Conservation (phyloP, 2,888 invertebrate species). For the Seira musarum region DNA sequence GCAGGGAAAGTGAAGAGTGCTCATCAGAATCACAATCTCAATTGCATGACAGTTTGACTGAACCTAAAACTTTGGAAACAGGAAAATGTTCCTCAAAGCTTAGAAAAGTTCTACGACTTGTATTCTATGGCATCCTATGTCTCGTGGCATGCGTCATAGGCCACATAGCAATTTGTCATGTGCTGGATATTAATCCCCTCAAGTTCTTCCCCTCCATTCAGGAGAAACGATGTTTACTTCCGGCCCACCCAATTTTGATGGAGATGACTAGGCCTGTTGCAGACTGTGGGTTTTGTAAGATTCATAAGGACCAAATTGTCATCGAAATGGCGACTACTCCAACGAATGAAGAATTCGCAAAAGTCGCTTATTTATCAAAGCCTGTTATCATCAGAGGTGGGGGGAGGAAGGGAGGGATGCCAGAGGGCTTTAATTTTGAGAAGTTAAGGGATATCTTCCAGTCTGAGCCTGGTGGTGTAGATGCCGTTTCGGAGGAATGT, state of each 20-base stretch:
- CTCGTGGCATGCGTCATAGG: no score
- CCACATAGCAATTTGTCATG: conserved; percentile 46
- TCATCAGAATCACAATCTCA: no score
- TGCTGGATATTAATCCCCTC: conserved; percentile 56
- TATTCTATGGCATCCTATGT: no score
- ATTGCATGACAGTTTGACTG: no score
- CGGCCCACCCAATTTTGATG: conserved; percentile 89
- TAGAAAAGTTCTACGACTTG: no score
- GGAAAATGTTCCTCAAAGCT: no score
- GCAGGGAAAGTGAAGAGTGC: no score
- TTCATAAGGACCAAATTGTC: conserved; percentile 4
- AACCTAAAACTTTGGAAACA: no score
- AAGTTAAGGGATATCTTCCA: conserved; percentile 66
- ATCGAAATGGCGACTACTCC: conserved; percentile 67
- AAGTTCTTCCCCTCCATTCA: conserved; percentile 51
- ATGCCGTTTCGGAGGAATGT: conserved; percentile 84
- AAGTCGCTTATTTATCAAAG: conserved; percentile 83
- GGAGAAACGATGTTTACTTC: conserved; percentile 79
- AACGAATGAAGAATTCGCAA: conserved; percentile 79
- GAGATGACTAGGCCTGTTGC: conserved; percentile 89
- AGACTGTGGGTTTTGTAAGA: conserved; percentile 83
- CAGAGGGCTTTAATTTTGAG: conserved; percentile 58
- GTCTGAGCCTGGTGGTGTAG: conserved; percentile 71
- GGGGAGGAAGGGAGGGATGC: conserved; percentile 72
- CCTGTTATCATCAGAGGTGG: conserved; percentile 87